These are phyloP conservation scores for Saiga tatarica DNA, from an alignment of 2,113 vertebrate species.

Conservation along the genomic window DNA sequence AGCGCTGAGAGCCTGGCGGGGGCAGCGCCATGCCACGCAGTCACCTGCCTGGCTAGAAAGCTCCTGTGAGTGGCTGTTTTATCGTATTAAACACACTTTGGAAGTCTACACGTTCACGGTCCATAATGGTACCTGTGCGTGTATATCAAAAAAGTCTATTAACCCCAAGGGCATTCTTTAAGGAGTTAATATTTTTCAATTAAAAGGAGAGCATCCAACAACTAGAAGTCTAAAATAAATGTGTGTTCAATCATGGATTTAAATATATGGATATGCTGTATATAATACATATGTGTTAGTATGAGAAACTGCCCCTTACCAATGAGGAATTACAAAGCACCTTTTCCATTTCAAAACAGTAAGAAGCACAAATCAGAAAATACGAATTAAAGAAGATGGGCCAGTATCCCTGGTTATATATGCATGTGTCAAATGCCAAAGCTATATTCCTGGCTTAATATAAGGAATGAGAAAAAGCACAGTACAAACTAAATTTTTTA, in stretches of 20 bases:
- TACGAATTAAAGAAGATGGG: not conserved
- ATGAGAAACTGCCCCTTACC: not conserved
- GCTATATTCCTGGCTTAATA: not conserved
- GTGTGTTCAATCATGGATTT: not conserved
- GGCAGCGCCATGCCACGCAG: accelerated
- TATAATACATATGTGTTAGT: accelerated
- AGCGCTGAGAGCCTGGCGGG: accelerated
- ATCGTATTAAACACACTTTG: not conserved
- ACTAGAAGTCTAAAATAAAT: not conserved
- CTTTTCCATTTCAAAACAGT: not conserved
- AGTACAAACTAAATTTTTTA: not conserved
- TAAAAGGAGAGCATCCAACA: not conserved
- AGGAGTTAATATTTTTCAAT: not conserved
- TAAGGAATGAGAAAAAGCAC: not conserved
- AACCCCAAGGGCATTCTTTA: not conserved
- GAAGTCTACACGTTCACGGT: not conserved
- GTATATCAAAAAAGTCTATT: not conserved
- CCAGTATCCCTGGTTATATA: not conserved
- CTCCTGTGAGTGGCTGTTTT: accelerated
- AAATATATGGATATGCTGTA: too few relatives aligned
- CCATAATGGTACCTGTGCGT: not conserved
- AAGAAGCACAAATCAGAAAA: not conserved
- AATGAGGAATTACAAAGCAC: not conserved
- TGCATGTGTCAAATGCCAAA: not conserved
- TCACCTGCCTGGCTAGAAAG: not conserved